Percentiles rank a stretch among this genome's conserved stretches.
These are phyloP conservation scores for Euclidia mi DNA, from an alignment of 2,888 invertebrate species.

Conservation along the genomic window DNA sequence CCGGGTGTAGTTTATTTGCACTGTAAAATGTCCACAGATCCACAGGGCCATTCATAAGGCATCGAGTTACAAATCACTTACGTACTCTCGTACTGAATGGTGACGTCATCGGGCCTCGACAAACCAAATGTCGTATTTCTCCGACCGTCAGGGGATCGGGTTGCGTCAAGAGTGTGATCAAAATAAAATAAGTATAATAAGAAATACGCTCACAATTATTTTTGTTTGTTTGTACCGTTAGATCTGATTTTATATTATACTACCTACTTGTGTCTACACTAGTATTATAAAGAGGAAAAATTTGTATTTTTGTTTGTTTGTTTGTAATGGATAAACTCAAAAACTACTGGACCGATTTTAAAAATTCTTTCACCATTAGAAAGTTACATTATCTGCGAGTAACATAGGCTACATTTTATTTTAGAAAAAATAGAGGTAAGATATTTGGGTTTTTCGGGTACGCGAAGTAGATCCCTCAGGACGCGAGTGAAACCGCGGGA, in stretches of 20 bases:
- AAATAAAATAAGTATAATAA: conserved; percentile 23
- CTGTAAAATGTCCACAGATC: conserved; percentile 10
- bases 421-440: too few relatives aligned
- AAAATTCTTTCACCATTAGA: too few relatives aligned
- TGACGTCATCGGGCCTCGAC: conserved; percentile 41
- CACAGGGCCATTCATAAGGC: conserved; percentile 11
- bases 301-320: too few relatives aligned
- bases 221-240: background rate
- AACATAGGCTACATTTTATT: too few relatives aligned
- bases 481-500: too few relatives aligned
- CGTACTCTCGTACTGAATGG: conserved; percentile 22
- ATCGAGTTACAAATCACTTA: conserved; percentile 50
- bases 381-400: too few relatives aligned
- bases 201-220: background rate
- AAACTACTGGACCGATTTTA: too few relatives aligned
- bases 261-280: too few relatives aligned
- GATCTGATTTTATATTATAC: background rate
- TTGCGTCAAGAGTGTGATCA: conserved; percentile 22
- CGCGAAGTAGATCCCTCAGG: too few relatives aligned
- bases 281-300: too few relatives aligned
- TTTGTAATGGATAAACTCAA: too few relatives aligned
- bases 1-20: conserved; percentile 1
- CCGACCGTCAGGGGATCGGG: conserved; percentile 29
- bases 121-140: conserved; percentile 35
- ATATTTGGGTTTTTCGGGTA: too few relatives aligned